A percentile compares a stretch with the other conserved stretches of the same genome.
Conservation (phyloP, 2,888 invertebrate genomes). For the Epirrhoe alternata region DNA sequence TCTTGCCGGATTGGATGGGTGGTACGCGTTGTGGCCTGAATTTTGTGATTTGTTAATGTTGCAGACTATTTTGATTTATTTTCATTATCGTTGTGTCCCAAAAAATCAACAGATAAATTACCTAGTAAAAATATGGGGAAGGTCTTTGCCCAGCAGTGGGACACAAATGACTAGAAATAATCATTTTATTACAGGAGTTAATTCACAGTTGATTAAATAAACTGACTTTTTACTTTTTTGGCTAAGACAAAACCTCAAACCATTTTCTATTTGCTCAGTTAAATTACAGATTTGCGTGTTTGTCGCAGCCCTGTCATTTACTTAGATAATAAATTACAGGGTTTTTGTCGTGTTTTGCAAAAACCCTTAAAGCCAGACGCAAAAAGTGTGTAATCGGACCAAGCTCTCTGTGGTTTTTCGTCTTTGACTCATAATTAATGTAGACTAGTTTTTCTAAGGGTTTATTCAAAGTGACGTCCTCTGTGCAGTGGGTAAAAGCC, state of each 20-base stretch:
- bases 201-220: not conserved
- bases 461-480: too few species aligned
- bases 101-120: too few species aligned
- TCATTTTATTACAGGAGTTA: too few species aligned
- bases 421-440: not conserved
- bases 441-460: not conserved
- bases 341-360: conserved; percentile 7
- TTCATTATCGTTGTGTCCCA: too few species aligned
- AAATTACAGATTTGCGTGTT: conserved; percentile 9
- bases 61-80: too few species aligned
- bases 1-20: too few species aligned
- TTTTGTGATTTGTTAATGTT: too few species aligned
- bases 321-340: conserved; percentile 9
- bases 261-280: not conserved
- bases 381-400: not conserved
- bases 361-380: conserved; percentile 6
- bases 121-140: too few species aligned
- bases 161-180: too few species aligned
- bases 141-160: too few species aligned
- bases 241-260: not conserved
- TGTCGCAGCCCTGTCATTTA: conserved; percentile 4
- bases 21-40: too few species aligned
- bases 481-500: too few species aligned
- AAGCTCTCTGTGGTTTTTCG: conserved; percentile 1
- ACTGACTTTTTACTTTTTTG: not conserved